phyloP scores from a whole-genome alignment of 2,888 invertebrate species.

The Panzeria rudis region DNA sequence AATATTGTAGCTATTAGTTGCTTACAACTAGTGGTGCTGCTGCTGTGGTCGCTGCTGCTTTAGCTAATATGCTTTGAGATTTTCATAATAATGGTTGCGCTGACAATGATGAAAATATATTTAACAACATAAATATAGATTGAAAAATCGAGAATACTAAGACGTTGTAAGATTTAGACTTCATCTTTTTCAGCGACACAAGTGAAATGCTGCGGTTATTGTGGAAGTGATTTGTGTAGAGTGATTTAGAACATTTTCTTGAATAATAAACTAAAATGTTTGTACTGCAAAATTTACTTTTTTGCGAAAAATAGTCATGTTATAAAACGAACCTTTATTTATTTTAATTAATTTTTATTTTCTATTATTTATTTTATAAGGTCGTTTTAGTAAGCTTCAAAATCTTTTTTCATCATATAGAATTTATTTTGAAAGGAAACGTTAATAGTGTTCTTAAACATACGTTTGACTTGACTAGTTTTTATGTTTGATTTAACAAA shows the following conservation, averaged over 20 bases:
- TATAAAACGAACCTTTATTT: neutral
- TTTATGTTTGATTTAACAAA: slow-evolving; percentile 57
- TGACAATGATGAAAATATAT: slow-evolving; percentile 55
- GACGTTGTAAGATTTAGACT: slow-evolving; percentile 53
- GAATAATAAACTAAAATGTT: neutral
- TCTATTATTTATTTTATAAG: neutral
- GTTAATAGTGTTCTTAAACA: slow-evolving; percentile 51
- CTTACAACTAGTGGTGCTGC: slow-evolving; percentile 1
- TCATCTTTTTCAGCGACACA: slow-evolving; percentile 35
- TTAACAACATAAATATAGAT: slow-evolving; percentile 43
- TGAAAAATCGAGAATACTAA: slow-evolving; percentile 42
- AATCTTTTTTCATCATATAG: slow-evolving; percentile 6
- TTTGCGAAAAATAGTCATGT: neutral
- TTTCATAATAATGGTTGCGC: slow-evolving; percentile 17
- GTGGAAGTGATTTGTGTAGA: neutral
- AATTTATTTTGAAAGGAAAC: slow-evolving; percentile 45
- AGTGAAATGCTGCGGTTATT: neutral
- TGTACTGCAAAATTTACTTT: neutral
- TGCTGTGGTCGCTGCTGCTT: slow-evolving; percentile 1
- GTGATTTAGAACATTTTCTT: neutral
- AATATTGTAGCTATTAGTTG: slow-evolving; percentile 49
- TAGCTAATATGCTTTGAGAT: slow-evolving; percentile 4
- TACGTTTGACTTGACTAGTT: slow-evolving; percentile 56
- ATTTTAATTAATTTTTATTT: neutral
- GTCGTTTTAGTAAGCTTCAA: neutral